Conservation (phyloP, 2,888 invertebrate species). For the Cryptops parisi region DNA sequence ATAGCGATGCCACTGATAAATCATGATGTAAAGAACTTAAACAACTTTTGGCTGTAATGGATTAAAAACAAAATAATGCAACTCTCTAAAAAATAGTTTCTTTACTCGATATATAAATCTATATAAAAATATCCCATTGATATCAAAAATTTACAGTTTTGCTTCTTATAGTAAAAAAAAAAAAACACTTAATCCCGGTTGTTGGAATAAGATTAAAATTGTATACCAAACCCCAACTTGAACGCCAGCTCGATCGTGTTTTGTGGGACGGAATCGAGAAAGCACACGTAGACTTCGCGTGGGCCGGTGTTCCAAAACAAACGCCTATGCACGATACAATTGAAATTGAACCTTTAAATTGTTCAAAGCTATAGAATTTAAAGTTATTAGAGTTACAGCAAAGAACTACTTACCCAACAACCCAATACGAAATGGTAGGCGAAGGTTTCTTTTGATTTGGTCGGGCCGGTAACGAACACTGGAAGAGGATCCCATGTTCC, state of each 20-base stretch:
- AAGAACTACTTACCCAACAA: slow-evolving; percentile 48
- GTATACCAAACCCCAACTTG: slow-evolving; percentile 39
- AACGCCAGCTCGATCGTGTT: slow-evolving; percentile 80
- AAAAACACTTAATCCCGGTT: too few species aligned
- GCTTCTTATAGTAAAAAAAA: too few species aligned
- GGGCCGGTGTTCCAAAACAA: slow-evolving; percentile 59
- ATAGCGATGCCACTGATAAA: slow-evolving; percentile 10
- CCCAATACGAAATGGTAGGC: slow-evolving; percentile 51
- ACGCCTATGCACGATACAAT: slow-evolving; percentile 40
- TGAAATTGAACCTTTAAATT: neutral
- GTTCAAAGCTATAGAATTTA: too few species aligned
- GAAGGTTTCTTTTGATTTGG: slow-evolving; percentile 11
- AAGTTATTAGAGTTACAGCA: slow-evolving; percentile 13
- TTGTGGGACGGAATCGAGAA: slow-evolving; percentile 70
- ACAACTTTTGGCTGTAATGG: too few species aligned
- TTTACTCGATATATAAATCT: too few species aligned
- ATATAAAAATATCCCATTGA: too few species aligned
- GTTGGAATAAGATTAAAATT: too few species aligned
- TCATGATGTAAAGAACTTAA: too few species aligned
- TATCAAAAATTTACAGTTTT: too few species aligned
- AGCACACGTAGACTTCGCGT: slow-evolving; percentile 72
- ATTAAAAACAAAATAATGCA: too few species aligned
- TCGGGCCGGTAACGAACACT: slow-evolving; percentile 22
- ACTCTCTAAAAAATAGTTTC: too few species aligned
- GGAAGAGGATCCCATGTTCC: slow-evolving; percentile 62